Evolutionary conservation across 2,113 vertebrate genomes (phyloP).

Genomic region (Poicephalus meyeri): DNA sequence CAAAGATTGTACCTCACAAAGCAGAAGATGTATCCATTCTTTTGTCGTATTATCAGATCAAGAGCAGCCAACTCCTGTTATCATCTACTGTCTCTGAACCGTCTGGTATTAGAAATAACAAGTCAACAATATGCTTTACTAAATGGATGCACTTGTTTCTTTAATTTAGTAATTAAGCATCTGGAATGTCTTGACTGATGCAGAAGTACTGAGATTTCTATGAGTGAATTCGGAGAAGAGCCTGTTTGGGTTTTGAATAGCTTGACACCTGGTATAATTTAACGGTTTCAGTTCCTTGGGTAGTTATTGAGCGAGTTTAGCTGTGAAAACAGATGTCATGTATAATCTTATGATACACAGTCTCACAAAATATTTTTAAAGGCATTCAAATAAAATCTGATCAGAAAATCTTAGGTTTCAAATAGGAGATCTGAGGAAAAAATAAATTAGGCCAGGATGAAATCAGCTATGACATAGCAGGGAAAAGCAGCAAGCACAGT

Average conservation of each 20-base stretch:
- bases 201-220: background rate
- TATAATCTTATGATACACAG: background rate
- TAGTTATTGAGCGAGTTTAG: slow-evolving; percentile 8
- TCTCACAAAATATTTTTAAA: background rate
- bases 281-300: slow-evolving; percentile 22
- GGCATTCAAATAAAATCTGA: background rate
- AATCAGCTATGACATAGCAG: background rate
- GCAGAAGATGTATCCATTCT: background rate
- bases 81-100: slow-evolving; percentile 48
- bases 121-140: slow-evolving; percentile 47
- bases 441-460: background rate
- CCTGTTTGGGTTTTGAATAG: background rate
- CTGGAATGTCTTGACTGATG: slow-evolving; percentile 16
- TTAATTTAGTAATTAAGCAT: too few species aligned
- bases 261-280: slow-evolving; percentile 18
- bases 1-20: background rate
- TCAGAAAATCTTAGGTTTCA: background rate
- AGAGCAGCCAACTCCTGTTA: slow-evolving; percentile 35
- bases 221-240: background rate
- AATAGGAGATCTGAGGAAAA: background rate
- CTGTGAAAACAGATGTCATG: background rate
- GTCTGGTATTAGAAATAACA: slow-evolving; percentile 27
- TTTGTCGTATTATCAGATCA: background rate
- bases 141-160: too few species aligned
- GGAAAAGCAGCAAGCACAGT: background rate